phyloP scores from a whole-genome alignment of 2,797 vertebrate genomes.

The Sebastiscus tertius region DNA sequence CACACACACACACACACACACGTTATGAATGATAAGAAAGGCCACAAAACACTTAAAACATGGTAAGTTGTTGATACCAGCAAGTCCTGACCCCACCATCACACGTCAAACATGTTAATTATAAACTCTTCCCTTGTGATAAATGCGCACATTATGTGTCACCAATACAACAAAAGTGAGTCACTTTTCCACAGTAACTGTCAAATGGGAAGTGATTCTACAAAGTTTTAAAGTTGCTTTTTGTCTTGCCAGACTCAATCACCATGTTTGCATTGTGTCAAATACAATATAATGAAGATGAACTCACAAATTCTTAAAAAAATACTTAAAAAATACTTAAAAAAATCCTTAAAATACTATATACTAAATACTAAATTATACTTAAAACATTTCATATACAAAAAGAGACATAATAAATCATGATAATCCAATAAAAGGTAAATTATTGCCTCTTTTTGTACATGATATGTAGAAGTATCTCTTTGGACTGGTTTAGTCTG shows the following conservation, averaged over 20 bases:
- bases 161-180: neutral
- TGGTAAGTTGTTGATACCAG: neutral
- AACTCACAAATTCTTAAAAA: neutral
- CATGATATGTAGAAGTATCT: neutral
- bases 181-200: neutral
- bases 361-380: neutral
- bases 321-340: neutral
- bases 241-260: neutral
- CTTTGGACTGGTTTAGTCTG: neutral
- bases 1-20: neutral
- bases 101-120: neutral
- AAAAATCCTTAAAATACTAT: too few species aligned
- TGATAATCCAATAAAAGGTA: neutral
- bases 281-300: neutral
- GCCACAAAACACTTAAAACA: neutral
- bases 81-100: neutral
- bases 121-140: neutral
- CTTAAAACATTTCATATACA: neutral
- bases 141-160: conserved; percentile 22
- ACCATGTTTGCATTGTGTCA: neutral
- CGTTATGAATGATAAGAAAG: neutral
- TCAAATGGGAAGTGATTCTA: neutral
- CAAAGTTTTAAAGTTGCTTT: neutral
- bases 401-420: neutral
- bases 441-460: neutral